These are phyloP conservation scores for Clupea harengus DNA, from an alignment of 2,113 vertebrate genomes.

Conservation along the genomic window DNA sequence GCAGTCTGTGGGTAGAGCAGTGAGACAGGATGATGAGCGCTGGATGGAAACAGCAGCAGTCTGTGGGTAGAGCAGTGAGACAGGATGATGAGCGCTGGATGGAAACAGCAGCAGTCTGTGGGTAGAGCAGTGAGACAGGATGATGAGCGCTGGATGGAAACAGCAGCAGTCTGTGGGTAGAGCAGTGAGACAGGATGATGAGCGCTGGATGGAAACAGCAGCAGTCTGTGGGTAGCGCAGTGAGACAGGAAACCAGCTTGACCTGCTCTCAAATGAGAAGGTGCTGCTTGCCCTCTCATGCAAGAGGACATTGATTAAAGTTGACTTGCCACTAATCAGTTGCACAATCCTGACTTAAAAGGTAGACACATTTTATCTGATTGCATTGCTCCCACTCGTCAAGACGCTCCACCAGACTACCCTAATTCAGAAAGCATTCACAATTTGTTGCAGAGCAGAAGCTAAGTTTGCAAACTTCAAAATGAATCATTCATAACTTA, in stretches of 20 bases:
- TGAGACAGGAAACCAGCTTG: neutral
- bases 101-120: too few relatives aligned
- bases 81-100: neutral
- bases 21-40: neutral
- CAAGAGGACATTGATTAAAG: slow-evolving; percentile 13
- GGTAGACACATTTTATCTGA: slow-evolving; percentile 8
- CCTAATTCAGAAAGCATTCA: neutral
- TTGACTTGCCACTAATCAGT: neutral
- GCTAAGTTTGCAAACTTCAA: neutral
- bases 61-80: neutral
- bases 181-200: neutral
- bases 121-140: neutral
- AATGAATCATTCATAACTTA: neutral
- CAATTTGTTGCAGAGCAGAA: neutral
- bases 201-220: neutral
- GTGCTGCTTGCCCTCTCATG: neutral
- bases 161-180: too few relatives aligned
- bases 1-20: too few relatives aligned
- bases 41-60: too few relatives aligned
- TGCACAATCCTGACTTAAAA: slow-evolving; percentile 4
- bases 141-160: neutral
- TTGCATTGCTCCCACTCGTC: neutral
- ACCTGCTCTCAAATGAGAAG: neutral
- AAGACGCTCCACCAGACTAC: neutral
- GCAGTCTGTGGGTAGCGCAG: neutral